Evolutionary conservation across 2,113 vertebrate species (phyloP).

Genomic region (Tupaia tana): DNA sequence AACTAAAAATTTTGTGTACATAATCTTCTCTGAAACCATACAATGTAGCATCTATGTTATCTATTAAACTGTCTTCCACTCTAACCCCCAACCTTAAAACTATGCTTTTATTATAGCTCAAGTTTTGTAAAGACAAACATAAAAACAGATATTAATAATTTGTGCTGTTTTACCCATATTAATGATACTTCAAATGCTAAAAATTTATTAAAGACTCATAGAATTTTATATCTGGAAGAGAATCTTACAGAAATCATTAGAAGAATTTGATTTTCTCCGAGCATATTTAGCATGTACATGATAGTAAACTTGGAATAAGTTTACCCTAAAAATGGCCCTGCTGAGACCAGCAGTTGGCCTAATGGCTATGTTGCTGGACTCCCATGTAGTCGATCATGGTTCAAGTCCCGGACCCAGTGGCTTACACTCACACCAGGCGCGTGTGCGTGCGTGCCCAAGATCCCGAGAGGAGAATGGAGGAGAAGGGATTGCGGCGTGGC

Average conservation of each 20-base stretch:
- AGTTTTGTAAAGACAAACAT: conserved; percentile 14
- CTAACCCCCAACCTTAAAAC: not conserved
- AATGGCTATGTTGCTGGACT: no score
- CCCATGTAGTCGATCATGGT: no score
- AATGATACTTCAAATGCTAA: not conserved
- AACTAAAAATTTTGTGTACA: not conserved
- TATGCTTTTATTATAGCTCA: not conserved
- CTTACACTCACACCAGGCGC: no score
- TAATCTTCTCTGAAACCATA: not conserved
- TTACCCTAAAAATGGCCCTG: no score
- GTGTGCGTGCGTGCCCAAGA: no score
- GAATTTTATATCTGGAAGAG: not conserved
- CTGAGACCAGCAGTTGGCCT: no score
- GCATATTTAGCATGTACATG: not conserved
- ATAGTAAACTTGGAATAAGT: not conserved
- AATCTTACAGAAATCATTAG: not conserved
- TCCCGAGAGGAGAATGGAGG: no score
- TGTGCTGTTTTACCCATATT: not conserved
- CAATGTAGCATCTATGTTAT: not conserved
- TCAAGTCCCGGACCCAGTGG: no score
- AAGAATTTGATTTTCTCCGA: not conserved
- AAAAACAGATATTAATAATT: not conserved
- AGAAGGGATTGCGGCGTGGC: no score
- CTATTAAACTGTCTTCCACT: not conserved
- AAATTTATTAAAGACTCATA: not conserved